Conservation (phyloP, 2,113 vertebrate species). For the Martes martes region DNA sequence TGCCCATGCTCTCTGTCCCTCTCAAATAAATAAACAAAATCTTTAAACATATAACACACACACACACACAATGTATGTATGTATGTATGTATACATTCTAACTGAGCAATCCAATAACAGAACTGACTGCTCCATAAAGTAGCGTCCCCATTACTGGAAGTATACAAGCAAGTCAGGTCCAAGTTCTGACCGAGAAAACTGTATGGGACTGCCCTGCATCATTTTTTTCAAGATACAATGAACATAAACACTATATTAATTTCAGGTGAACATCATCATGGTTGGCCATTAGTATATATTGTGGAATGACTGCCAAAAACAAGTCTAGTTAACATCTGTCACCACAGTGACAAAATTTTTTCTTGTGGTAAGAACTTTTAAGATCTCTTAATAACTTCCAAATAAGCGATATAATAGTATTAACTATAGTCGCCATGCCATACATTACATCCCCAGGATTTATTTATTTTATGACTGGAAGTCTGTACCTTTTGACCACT, state of each 20-base stretch:
- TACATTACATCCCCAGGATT: background rate
- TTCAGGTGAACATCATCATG: background rate
- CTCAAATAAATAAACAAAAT: background rate
- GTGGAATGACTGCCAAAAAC: background rate
- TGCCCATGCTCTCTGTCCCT: background rate
- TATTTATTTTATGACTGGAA: background rate
- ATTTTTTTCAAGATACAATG: background rate
- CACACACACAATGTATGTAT: no score
- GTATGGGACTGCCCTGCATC: background rate
- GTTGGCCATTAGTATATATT: background rate
- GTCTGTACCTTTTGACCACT: background rate
- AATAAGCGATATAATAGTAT: background rate
- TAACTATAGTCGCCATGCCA: background rate
- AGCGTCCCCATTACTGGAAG: background rate
- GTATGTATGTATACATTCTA: no score
- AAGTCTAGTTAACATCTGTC: background rate
- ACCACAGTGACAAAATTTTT: background rate
- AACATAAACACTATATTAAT: background rate
- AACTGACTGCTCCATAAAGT: background rate
- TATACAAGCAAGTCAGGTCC: background rate
- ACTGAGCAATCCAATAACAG: background rate
- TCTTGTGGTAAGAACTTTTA: background rate
- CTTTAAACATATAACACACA: background rate
- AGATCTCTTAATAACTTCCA: background rate
- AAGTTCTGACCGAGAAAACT: background rate